These are phyloP conservation scores for Drosophila dunni DNA, from an alignment of 1,140 invertebrate genomes.

Conservation along the genomic window DNA sequence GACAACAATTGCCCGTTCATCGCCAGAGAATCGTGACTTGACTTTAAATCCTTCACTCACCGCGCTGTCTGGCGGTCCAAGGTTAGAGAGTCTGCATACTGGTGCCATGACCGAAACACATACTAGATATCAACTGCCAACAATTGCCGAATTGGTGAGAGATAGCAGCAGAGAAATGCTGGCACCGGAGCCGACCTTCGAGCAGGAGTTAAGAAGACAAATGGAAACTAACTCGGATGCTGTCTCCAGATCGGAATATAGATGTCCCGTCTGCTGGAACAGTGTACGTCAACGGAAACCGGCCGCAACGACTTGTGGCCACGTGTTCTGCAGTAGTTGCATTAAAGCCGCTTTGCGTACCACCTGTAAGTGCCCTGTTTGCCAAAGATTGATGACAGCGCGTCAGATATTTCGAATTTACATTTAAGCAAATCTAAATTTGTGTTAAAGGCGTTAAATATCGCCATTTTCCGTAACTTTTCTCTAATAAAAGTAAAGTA, in stretches of 20 bases:
- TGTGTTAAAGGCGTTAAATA: neutral
- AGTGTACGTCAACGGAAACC: constrained; percentile 27
- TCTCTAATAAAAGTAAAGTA: constrained; percentile 2
- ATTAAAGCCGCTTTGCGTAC: constrained; percentile 26
- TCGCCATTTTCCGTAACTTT: neutral
- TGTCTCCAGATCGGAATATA: neutral
- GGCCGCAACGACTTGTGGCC: constrained; percentile 33
- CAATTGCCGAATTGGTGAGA: neutral
- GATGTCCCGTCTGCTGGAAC: constrained; percentile 42
- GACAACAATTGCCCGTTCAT: neutral
- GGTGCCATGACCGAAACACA: neutral
- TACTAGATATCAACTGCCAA: neutral
- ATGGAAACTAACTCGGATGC: neutral
- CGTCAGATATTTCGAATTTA: constrained; percentile 38
- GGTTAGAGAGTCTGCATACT: neutral
- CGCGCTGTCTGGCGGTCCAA: neutral
- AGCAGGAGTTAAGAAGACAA: constrained; percentile 1
- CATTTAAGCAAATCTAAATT: constrained; percentile 23
- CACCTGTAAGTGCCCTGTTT: constrained; percentile 34
- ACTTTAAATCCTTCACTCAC: neutral
- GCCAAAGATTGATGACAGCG: constrained; percentile 25
- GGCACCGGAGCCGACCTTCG: neutral
- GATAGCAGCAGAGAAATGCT: neutral
- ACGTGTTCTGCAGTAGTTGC: constrained; percentile 42
- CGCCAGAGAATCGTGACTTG: neutral